Evolutionary conservation across 2,888 invertebrate species (phyloP), one percentile per base, ranked within the genome.

Genomic region (Lepidocyrtinus sp.): DNA sequence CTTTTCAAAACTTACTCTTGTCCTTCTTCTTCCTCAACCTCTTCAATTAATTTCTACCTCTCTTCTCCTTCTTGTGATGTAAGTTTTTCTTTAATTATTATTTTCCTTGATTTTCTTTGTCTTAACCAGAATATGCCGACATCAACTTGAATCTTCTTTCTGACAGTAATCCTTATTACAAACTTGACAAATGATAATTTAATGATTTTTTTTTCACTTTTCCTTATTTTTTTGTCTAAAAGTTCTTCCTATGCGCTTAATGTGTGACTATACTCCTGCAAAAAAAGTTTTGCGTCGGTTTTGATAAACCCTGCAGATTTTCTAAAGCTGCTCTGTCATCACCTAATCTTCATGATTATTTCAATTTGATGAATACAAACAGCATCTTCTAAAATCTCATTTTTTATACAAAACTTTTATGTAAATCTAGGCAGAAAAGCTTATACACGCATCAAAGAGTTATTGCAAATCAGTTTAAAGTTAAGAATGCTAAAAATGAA

Each of bases 21-120:
- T 77, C 77, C 77, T 25, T 62, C 71, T 62, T 62, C 61, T 25
- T 73, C 73, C 73, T 73, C 63, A 62, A 64, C 73, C 64, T 59
- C 73, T 50, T 50, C 24, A 55, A 36, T 36, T 36, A 36, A 36
- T 36, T 36, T 36, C 36, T 36, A 7, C 36, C 12, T 36, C 12
- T 36, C 36, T 36, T 36, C 79, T 72, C 69, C 80, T 71, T 79
- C 79, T 62, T 27, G 26, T 75, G 84, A 85, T 81, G 85, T 85
- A 85, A 84, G 82, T 82, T 70, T 69, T 59, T 61, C 19, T 26
- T 64, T 64, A 2, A 25, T n/a, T n/a, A 26, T n/a, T 22, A 1
- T 12, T 64, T 64, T 25, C n/a, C 12, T 62, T 62, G 12, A 62
- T 64, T 64, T 55, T 69, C 50, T 65, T 24, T 24, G 21, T 26